Evolutionary conservation across 30 jellyfish, hydroid and myxozoan species (phyloP), one percentile per base, ranked within the genome.

Genomic region (Pseudorhiza aurosa): DNA sequence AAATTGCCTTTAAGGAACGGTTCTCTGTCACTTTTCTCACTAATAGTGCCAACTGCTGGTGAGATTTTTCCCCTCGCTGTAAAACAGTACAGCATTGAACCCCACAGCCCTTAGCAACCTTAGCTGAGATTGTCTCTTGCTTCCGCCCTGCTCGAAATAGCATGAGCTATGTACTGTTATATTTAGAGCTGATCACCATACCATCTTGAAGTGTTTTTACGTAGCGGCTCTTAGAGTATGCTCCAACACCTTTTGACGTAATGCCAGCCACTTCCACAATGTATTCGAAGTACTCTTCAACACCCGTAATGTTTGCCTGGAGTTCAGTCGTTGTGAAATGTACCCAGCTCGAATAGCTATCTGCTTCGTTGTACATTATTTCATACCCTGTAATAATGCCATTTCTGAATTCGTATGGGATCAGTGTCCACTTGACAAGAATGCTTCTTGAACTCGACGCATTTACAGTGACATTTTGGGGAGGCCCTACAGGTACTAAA

Each of bases 131-230:
- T n/a, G n/a, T n/a, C n/a, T n/a, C n/a, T n/a, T n/a, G n/a, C n/a
- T n/a, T n/a, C n/a, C n/a, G n/a, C n/a, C n/a, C n/a, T n/a, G n/a
- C n/a, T n/a, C n/a, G n/a, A n/a, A n/a, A n/a, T n/a, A n/a, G n/a
- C n/a, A n/a, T n/a, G n/a, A n/a, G n/a, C n/a, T n/a, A n/a, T n/a
- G n/a, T n/a, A n/a, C n/a, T n/a, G n/a, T n/a, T n/a, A n/a, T n/a
- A n/a, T n/a, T n/a, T 39, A 5, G 50, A 39, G 12, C 10, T 39
- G 50, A 24, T 31, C 17, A 25, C 29, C 58, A 19, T 70, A 70
- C 83, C 83, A 29, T 70, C 83, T 33, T 70, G 59, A 3, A 10
- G 18, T 24, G 83, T 70, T 50, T 33, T 70, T 19, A 70, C 71
- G 51, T 45, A 44, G 0, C 46, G 22, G 25, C 0, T 8, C 17